Percentiles rank a stretch among this genome's conserved stretches.
phyloP scores from a whole-genome alignment of 1,140 invertebrate genomes.

The Apis florea region DNA sequence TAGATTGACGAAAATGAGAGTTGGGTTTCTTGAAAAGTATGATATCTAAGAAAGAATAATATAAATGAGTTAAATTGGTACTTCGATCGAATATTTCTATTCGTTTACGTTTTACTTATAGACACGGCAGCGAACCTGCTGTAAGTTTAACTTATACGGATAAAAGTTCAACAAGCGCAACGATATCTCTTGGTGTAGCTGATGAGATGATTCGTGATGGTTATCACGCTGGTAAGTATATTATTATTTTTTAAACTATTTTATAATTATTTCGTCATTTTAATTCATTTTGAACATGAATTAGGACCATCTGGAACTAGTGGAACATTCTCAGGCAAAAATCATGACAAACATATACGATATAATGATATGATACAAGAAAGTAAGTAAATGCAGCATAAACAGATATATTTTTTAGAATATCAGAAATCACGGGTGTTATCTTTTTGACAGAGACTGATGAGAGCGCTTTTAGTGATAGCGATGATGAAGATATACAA shows the following conservation, averaged over 20 bases:
- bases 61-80: conserved; percentile 5
- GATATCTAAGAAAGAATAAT: conserved; percentile 1
- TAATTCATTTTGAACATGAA: background rate
- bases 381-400: conserved; percentile 64
- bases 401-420: conserved; percentile 8
- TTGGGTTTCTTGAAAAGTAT: conserved; percentile 72
- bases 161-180: conserved; percentile 80
- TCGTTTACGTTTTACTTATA: conserved; percentile 63
- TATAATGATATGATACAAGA: conserved; percentile 67
- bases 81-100: conserved; percentile 42
- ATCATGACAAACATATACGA: conserved; percentile 54
- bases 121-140: conserved; percentile 82
- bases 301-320: conserved; percentile 67
- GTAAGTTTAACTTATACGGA: conserved; percentile 82
- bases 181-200: conserved; percentile 80
- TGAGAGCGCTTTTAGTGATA: conserved; percentile 77
- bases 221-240: conserved; percentile 72
- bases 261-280: background rate
- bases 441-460: conserved; percentile 69
- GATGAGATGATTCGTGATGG: conserved; percentile 78
- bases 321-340: conserved; percentile 66
- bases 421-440: conserved; percentile 31
- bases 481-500: conserved; percentile 77
- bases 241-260: background rate
- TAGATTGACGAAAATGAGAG: conserved; percentile 79